Evolutionary conservation across 2,113 vertebrate species (phyloP), one percentile per base, ranked within the genome.

Genomic region (Turdus rufiventris): DNA sequence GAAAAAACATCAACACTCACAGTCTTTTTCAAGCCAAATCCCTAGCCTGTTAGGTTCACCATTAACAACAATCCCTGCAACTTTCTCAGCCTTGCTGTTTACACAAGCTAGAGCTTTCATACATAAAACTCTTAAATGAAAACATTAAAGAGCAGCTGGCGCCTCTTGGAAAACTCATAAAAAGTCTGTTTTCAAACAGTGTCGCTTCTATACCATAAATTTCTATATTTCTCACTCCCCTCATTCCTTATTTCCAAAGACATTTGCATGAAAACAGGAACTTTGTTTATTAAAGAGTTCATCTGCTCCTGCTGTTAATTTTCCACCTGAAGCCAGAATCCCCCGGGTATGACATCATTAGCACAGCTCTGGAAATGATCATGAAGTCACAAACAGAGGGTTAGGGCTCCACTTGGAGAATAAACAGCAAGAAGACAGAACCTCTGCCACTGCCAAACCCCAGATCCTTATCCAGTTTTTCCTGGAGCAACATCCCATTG

Each of bases 141-240:
- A 97, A 95, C 95, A 96, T 93, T 97, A 88, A 94, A 95, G 90
- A 97, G 97, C 97, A 97, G 97, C 97, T 96, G 96, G 94, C 88
- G 79, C 95, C 96, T 97, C 95, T 85, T 77, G 71, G 97, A 97
- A 96, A 96, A 95, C 96, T 89, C 95, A 85, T 96, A 97, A 96
- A 97, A 96, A 84, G 62, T 94, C 96, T 96, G 94, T 96, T 97
- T 97, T 88, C 92, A 95, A 97, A 95, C 96, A 96, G 94, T 31
- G 13, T 92, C 1, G 11, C 92, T 96, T 94, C 95, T 92, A 92
- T 70, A 91, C 94, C 78, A 79, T 96, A 96, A 94, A 97, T 95
- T 73, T 70, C 95, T 74, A 50, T 73, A 88, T 95, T 96, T 85
- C 93, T 89, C 65, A 54, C 81, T 88, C 95, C 51, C 29, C 17